Percentiles rank a stretch among this genome's conserved stretches.
Evolutionary conservation across 1,140 invertebrate species (phyloP).

Genomic region (Vollenhovia emeryi): DNA sequence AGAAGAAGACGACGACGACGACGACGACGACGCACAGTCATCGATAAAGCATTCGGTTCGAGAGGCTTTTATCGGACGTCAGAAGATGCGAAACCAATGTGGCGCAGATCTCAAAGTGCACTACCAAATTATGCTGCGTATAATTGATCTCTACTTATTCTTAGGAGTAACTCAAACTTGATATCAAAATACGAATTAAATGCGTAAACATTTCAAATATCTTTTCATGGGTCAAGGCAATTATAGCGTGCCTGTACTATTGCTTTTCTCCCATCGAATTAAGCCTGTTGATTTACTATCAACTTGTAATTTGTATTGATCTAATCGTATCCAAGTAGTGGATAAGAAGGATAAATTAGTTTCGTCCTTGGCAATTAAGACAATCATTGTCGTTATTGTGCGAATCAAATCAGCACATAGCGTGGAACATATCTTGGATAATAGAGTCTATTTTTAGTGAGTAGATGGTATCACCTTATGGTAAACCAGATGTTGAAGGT

Average conservation of each 20-base stretch:
- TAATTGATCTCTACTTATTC: not conserved
- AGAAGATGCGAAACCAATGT: not conserved
- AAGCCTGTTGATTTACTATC: not conserved
- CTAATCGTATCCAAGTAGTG: not conserved
- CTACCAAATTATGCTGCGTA: not conserved
- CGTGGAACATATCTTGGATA: constrained; percentile 1
- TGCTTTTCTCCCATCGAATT: not conserved
- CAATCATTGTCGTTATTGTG: constrained; percentile 30
- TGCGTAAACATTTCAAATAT: too few species aligned
- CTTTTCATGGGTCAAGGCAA: too few species aligned
- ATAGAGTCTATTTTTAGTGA: constrained; percentile 23
- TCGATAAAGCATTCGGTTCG: not conserved
- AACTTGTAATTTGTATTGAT: not conserved
- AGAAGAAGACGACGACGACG: not conserved
- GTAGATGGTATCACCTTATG: not conserved
- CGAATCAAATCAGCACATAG: not conserved
- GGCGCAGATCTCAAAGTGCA: not conserved
- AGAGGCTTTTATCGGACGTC: not conserved
- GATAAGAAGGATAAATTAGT: not conserved
- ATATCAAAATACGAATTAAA: not conserved
- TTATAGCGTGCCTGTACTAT: too few species aligned
- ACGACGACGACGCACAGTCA: not conserved
- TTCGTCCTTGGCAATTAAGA: not conserved
- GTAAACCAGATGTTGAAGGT: constrained; percentile 34
- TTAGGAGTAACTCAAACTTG: not conserved